phyloP scores from a whole-genome alignment of 1,140 invertebrate species.

The Halyomorpha halys region DNA sequence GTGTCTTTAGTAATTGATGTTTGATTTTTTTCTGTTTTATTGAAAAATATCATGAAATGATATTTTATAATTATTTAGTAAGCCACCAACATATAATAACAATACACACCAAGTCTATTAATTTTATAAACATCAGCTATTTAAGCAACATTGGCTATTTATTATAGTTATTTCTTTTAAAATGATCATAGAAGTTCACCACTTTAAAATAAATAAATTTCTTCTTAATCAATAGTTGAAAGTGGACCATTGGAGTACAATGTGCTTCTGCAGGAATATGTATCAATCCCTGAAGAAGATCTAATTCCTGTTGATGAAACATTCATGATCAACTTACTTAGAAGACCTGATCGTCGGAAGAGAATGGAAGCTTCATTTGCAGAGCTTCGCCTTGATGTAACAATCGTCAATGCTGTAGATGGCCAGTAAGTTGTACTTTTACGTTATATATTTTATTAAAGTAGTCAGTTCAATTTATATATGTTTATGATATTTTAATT shows the following conservation, averaged over 20 bases:
- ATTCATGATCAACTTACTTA: constrained; percentile 82
- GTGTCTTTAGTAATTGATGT: no score
- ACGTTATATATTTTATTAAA: not conserved
- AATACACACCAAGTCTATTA: no score
- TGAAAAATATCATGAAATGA: no score
- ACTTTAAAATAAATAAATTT: not conserved
- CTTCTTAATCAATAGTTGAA: constrained; percentile 25
- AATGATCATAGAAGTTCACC: no score
- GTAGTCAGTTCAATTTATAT: no score
- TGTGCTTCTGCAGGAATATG: constrained; percentile 38
- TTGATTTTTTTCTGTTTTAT: no score
- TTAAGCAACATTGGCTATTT: no score
- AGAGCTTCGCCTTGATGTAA: constrained; percentile 66
- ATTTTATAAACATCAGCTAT: no score
- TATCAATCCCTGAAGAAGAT: constrained; percentile 45
- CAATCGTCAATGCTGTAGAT: constrained; percentile 73
- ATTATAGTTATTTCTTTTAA: no score
- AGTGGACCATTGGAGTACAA: constrained; percentile 35
- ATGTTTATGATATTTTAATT: no score
- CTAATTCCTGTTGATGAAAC: constrained; percentile 60
- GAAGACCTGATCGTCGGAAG: constrained; percentile 62
- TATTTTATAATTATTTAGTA: no score
- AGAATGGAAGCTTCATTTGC: constrained; percentile 71
- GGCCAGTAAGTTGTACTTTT: constrained; percentile 56
- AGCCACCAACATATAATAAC: no score